Conservation (phyloP, 2,888 invertebrate genomes). For the Perizoma flavofasciatum region DNA sequence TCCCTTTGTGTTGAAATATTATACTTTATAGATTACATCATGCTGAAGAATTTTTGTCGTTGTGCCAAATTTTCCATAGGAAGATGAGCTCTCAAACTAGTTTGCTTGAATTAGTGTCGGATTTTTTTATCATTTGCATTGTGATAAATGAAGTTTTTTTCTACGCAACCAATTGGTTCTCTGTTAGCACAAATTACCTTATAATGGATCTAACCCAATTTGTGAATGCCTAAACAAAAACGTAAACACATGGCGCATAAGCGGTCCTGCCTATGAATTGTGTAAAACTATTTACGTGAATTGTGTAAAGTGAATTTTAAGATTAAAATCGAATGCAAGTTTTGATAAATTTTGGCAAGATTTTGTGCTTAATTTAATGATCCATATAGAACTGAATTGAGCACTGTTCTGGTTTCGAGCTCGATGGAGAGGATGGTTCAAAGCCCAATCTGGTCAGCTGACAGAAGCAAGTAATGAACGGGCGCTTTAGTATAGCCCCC, state of each 20-base stretch:
- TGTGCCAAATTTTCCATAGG: constrained; percentile 45
- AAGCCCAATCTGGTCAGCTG: constrained; percentile 47
- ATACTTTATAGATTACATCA: constrained; percentile 33
- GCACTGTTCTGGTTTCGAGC: constrained; percentile 10
- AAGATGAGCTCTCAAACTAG: constrained; percentile 32
- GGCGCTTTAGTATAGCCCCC: constrained; percentile 36
- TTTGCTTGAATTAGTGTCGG: constrained; percentile 30
- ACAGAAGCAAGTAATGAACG: constrained; percentile 50
- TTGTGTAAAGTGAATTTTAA: constrained; percentile 15
- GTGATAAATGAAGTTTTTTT: constrained; percentile 11
- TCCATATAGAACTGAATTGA: constrained; percentile 15
- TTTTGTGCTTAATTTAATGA: constrained; percentile 19
- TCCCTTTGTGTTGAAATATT: constrained; percentile 18
- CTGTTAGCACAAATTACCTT: constrained; percentile 26
- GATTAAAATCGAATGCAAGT: constrained; percentile 16
- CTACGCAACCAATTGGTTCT: constrained; percentile 3
- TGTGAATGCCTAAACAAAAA: constrained; percentile 21
- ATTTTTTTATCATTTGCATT: constrained; percentile 10
- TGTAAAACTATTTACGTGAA: constrained; percentile 12
- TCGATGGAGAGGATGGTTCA: constrained; percentile 39
- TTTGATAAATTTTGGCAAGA: constrained; percentile 11
- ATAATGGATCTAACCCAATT: constrained; percentile 30
- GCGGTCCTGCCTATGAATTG: constrained; percentile 22
- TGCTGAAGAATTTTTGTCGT: constrained; percentile 40
- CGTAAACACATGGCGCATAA: constrained; percentile 19